A percentile compares a stretch with the other conserved stretches of the same genome.
Evolutionary conservation across 1,140 invertebrate genomes (phyloP).

Genomic region (Macrocentrus cingulum): DNA sequence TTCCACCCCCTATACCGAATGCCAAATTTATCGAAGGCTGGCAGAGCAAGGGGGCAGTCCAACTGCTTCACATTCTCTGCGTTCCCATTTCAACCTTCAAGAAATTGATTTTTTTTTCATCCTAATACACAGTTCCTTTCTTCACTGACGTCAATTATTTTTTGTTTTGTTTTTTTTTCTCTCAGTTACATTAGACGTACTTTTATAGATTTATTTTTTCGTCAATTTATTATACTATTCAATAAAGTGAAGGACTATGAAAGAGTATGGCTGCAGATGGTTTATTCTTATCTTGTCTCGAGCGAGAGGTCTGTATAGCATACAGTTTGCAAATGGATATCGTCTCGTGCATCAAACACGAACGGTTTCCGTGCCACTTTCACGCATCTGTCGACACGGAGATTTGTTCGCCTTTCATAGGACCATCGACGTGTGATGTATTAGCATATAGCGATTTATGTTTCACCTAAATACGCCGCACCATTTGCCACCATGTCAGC

Average conservation of each 20-base stretch:
- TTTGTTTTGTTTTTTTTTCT: too few species aligned
- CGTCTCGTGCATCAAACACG: conserved; percentile 29
- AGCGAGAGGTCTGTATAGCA: conserved; percentile 8
- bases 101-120: background rate
- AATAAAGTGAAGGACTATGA: too few species aligned
- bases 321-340: conserved; percentile 16
- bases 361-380: conserved; percentile 46
- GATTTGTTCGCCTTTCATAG: conserved; percentile 35
- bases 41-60: conserved; percentile 11
- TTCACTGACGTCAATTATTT: too few species aligned
- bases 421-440: conserved; percentile 18
- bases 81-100: background rate
- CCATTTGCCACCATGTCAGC: background rate
- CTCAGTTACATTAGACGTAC: too few species aligned
- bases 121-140: background rate
- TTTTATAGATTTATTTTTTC: too few species aligned
- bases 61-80: conserved; percentile 17
- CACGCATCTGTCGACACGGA: conserved; percentile 40
- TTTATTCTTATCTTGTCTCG: conserved; percentile 24
- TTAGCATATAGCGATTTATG: conserved; percentile 14
- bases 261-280: too few species aligned
- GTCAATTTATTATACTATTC: too few species aligned
- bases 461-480: background rate
- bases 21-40: conserved; percentile 22
- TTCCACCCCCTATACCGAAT: conserved; percentile 3